Conservation (phyloP, 1,140 invertebrate genomes). For the Cydia splendana region DNA sequence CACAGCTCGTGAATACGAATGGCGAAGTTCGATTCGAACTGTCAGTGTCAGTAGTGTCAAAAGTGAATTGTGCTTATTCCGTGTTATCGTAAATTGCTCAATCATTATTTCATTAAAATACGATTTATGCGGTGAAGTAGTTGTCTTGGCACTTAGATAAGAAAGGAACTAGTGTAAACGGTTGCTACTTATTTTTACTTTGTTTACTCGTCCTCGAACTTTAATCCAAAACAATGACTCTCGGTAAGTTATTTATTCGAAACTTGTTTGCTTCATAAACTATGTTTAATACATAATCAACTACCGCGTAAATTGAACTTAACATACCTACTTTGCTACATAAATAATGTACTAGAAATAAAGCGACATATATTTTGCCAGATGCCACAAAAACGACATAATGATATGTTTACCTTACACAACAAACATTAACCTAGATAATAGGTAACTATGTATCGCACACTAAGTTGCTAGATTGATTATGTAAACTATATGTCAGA, state of each 20-base stretch:
- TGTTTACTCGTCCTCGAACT: neutral
- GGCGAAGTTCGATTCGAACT: neutral
- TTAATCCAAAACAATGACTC: neutral
- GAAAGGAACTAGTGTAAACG: neutral
- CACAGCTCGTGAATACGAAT: neutral
- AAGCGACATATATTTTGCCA: neutral
- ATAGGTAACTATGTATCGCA: conserved; percentile 2
- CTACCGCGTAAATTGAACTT: neutral
- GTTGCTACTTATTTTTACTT: neutral
- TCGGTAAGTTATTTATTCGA: conserved; percentile 9
- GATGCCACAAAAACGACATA: neutral
- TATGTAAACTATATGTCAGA: conserved; percentile 15
- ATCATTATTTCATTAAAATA: conserved; percentile 30
- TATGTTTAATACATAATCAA: neutral
- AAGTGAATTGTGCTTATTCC: neutral
- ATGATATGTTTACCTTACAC: neutral
- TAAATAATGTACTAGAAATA: neutral
- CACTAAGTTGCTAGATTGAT: neutral
- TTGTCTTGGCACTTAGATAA: neutral
- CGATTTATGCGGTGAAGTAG: conserved; percentile 3
- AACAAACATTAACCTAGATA: conserved; percentile 14
- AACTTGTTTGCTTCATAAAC: neutral
- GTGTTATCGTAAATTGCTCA: conserved; percentile 15
- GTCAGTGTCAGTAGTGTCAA: conserved; percentile 4
- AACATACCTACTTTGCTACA: neutral